Base-by-base conservation (phyloP, 2,797 vertebrate species). In the Enteromius argenteus region DNA sequence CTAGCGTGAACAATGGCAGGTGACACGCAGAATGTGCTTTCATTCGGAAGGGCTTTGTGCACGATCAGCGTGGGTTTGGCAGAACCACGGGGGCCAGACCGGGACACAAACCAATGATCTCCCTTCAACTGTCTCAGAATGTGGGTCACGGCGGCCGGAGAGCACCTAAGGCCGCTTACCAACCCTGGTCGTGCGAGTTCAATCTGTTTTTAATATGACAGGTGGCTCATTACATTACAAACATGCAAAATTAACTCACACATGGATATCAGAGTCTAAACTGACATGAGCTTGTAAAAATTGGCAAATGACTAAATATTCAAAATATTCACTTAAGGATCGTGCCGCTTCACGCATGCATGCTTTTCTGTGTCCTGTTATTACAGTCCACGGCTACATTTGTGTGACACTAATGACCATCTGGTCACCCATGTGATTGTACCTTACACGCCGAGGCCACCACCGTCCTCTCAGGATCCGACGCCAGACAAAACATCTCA, bases 361-460 rank as follows among this genome's bases (percentile, higher is more conserved):
- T 49, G 30, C 10, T n/a, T 44, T 32, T 42, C 19, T 53, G 32
- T 64, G n/a, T 72, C 53, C 64, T 51, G 80, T 79, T 32, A 71
- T 67, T 51, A 78, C 51, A 46, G 27, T 51, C 56, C 53, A 56
- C 19, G 10, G 72, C 53, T 13, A n/a, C 23, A 49, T 78, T 73
- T 73, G 30, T 80, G 62, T 62, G 64, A 82, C 73, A 42, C 79
- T 85, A 77, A 86, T 86, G 58, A 76, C 64, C 74, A 82, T 72
- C 32, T 80, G 44, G 79, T 74, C 27, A 15, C 62, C 72, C 58
- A 67, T 53, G 83, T 80, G 64, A 81, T 68, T 83, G 91, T 96
- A 99, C 98, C 98, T 99, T 99, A 91, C 98, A 99, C 0, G 97
- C 97, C 23, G 98, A 99, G 58, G 98, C 97, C 89, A 99, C 92